Evolutionary conservation across 2,113 vertebrate genomes (phyloP).

Genomic region (Anolis carolinensis): DNA sequence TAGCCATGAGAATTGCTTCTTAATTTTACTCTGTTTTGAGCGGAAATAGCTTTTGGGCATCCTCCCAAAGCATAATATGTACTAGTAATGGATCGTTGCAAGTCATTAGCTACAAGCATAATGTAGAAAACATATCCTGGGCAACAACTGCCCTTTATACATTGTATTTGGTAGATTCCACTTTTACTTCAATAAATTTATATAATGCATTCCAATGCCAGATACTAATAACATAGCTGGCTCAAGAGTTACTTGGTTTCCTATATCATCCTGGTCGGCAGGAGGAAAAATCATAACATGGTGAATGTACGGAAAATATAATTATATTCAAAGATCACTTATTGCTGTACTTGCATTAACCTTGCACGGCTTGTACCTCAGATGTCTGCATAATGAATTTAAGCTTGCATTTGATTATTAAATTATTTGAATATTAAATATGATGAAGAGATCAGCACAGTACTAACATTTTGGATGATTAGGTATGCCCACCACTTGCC

Average conservation of each 20-base stretch:
- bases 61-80: slow-evolving; percentile 8
- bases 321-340: slow-evolving; percentile 60
- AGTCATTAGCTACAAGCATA: slow-evolving; percentile 42
- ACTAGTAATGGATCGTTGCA: slow-evolving; percentile 14
- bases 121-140: slow-evolving; percentile 49
- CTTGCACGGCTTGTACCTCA: slow-evolving; percentile 46
- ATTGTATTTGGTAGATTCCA: slow-evolving; percentile 22
- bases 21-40: slow-evolving; percentile 36
- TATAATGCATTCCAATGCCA: slow-evolving; percentile 24
- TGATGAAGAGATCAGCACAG: slow-evolving; percentile 4
- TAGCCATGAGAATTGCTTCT: slow-evolving; percentile 22
- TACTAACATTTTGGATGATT: not conserved
- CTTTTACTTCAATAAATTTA: slow-evolving; percentile 48
- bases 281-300: slow-evolving; percentile 11
- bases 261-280: not conserved
- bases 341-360: slow-evolving; percentile 58
- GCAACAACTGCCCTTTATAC: slow-evolving; percentile 32
- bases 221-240: slow-evolving; percentile 29
- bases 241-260: slow-evolving; percentile 31
- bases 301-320: slow-evolving; percentile 33
- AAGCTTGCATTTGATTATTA: slow-evolving; percentile 50
- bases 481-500: not conserved
- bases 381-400: slow-evolving; percentile 58
- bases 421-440: slow-evolving; percentile 57
- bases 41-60: slow-evolving; percentile 41